Percentiles rank a stretch among this genome's conserved stretches.
Evolutionary conservation across 2,888 invertebrate genomes (phyloP).

Genomic region (Drosophila setosimentum): DNA sequence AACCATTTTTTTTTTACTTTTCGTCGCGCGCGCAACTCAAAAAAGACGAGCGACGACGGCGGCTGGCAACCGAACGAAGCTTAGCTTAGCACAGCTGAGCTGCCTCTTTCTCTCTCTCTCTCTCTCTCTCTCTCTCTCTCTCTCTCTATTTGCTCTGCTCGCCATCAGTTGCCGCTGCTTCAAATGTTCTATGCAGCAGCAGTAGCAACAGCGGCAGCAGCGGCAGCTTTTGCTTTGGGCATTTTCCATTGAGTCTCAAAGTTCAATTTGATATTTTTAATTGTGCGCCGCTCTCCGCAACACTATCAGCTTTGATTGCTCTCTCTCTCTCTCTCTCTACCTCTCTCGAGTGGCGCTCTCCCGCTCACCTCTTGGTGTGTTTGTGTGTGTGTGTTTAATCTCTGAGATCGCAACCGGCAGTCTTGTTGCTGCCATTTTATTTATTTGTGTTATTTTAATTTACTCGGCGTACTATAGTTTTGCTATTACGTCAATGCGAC

Average conservation of each 20-base stretch:
- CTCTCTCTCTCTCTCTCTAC: slow-evolving; percentile 1
- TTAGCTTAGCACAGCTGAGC: slow-evolving; percentile 28
- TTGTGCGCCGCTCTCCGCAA: slow-evolving; percentile 36
- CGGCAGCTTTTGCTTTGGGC: slow-evolving; percentile 66
- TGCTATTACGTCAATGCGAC: slow-evolving; percentile 80
- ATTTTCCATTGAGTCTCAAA: slow-evolving; percentile 78
- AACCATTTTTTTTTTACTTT: slow-evolving; percentile 50
- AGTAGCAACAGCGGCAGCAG: slow-evolving; percentile 5
- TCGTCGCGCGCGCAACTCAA: slow-evolving; percentile 70
- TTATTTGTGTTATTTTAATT: slow-evolving; percentile 78
- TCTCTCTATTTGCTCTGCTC: slow-evolving; percentile 1
- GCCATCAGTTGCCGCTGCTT: slow-evolving; percentile 24
- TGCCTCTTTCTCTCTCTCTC: slow-evolving; percentile 12
- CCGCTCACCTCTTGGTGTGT: neutral
- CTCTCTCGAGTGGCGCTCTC: too few relatives aligned
- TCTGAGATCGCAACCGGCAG: slow-evolving; percentile 51
- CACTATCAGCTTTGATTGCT: slow-evolving; percentile 5
- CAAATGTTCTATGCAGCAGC: slow-evolving; percentile 48
- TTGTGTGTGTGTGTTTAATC: neutral
- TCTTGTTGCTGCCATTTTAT: slow-evolving; percentile 55
- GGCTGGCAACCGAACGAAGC: slow-evolving; percentile 19
- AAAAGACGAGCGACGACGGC: slow-evolving; percentile 2
- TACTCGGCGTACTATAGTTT: slow-evolving; percentile 67
- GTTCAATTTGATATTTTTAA: slow-evolving; percentile 70
- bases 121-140: slow-evolving; percentile 1